phyloP scores from a whole-genome alignment of 2,888 invertebrate species.

The Caenorhabditis afra region DNA sequence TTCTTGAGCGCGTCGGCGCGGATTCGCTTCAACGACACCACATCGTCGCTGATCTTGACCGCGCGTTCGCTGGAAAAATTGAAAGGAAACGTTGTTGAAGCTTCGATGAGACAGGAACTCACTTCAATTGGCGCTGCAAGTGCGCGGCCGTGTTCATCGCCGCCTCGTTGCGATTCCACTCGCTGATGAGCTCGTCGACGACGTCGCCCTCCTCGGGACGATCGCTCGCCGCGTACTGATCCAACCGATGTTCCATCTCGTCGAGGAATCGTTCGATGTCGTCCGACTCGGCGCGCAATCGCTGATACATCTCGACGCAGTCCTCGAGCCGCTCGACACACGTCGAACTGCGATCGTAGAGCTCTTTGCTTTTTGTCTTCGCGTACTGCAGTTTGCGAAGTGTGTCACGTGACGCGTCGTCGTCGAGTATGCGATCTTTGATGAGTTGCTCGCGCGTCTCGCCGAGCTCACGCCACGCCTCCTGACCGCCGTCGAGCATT shows the following conservation, averaged over 20 bases:
- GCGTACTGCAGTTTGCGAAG: slow-evolving; percentile 55
- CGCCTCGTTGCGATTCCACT: slow-evolving; percentile 71
- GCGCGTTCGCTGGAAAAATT: slow-evolving; percentile 61
- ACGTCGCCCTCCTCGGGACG: slow-evolving; percentile 53
- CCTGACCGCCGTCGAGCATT: slow-evolving; percentile 54
- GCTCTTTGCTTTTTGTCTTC: slow-evolving; percentile 60
- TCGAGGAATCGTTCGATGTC: slow-evolving; percentile 64
- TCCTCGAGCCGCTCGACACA: slow-evolving; percentile 73
- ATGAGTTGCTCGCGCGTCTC: slow-evolving; percentile 52
- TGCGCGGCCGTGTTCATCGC: slow-evolving; percentile 62
- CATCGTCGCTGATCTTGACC: slow-evolving; percentile 54
- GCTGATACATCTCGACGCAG: slow-evolving; percentile 64
- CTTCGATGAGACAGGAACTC: too few relatives aligned
- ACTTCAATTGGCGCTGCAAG: slow-evolving; percentile 62
- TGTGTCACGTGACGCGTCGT: slow-evolving; percentile 48
- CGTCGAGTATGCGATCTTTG: slow-evolving; percentile 67
- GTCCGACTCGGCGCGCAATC: slow-evolving; percentile 50
- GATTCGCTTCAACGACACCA: slow-evolving; percentile 55
- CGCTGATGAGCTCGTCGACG: slow-evolving; percentile 61
- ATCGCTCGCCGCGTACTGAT: slow-evolving; percentile 60
- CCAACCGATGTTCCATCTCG: slow-evolving; percentile 61
- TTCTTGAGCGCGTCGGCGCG: slow-evolving; percentile 69
- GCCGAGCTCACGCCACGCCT: slow-evolving; percentile 45
- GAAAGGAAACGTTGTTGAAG: too few relatives aligned
- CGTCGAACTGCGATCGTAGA: slow-evolving; percentile 64